A percentile compares a stretch with the other conserved stretches of the same genome.
These are phyloP conservation scores for Mactra quadrangularis DNA, from an alignment of 1,140 invertebrate genomes.

Conservation along the genomic window DNA sequence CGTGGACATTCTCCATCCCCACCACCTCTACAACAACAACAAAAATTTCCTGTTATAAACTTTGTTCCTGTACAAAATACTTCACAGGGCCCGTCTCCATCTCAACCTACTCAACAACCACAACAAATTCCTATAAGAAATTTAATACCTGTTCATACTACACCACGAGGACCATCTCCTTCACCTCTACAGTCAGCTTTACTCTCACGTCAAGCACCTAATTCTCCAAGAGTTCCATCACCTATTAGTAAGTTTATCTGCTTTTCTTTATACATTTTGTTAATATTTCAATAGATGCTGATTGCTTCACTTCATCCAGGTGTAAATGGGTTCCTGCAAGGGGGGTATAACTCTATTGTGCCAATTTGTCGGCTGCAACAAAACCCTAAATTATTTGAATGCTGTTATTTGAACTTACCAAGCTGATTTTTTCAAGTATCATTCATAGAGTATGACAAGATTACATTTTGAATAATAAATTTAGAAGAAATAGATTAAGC, in stretches of 20 bases:
- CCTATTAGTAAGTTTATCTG: slow-evolving; percentile 81
- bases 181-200: slow-evolving; percentile 71
- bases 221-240: slow-evolving; percentile 81
- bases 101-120: slow-evolving; percentile 55
- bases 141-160: slow-evolving; percentile 60
- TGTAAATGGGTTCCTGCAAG: too few relatives aligned
- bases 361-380: too few relatives aligned
- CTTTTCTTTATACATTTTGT: neutral
- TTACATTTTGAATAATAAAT: too few relatives aligned
- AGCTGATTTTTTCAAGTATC: too few relatives aligned
- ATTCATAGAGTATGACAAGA: too few relatives aligned
- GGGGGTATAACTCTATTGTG: too few relatives aligned
- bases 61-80: slow-evolving; percentile 62
- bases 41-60: slow-evolving; percentile 53
- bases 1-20: slow-evolving; percentile 77
- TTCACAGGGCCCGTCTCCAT: slow-evolving; percentile 67
- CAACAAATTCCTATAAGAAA: slow-evolving; percentile 53
- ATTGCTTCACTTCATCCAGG: too few relatives aligned
- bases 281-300: neutral
- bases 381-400: too few relatives aligned
- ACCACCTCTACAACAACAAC: slow-evolving; percentile 51
- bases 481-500: too few relatives aligned
- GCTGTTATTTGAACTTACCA: too few relatives aligned
- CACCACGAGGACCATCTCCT: slow-evolving; percentile 68
- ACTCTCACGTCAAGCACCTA: slow-evolving; percentile 74